These are phyloP conservation scores for Xiphorhynchus erythropygius DNA, from an alignment of 2,797 vertebrate genomes.

Conservation along the genomic window DNA sequence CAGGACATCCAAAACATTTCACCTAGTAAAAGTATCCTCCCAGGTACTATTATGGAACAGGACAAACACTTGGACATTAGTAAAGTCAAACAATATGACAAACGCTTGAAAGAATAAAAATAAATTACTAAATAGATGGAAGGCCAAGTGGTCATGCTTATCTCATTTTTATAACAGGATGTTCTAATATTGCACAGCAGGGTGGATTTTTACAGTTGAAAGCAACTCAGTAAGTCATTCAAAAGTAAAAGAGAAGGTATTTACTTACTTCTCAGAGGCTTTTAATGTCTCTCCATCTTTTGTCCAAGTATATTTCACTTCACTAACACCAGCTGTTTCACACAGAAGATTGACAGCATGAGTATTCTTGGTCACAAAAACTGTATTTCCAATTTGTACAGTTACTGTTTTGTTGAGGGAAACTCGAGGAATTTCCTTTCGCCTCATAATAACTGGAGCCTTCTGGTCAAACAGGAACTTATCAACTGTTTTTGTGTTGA, in stretches of 20 bases:
- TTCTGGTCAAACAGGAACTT: conserved; percentile 50
- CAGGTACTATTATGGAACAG: background rate
- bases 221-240: background rate
- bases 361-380: conserved; percentile 82
- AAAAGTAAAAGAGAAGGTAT: background rate
- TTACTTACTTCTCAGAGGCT: conserved; percentile 81
- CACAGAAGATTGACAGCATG: conserved; percentile 80
- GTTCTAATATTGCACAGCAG: background rate
- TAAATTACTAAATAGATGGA: background rate
- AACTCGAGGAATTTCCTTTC: conserved; percentile 69
- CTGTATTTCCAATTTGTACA: conserved; percentile 76
- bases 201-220: conserved; percentile 15
- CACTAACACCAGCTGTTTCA: conserved; percentile 61
- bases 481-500: conserved; percentile 34
- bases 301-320: conserved; percentile 82
- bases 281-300: conserved; percentile 83
- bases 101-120: background rate
- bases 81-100: background rate
- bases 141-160: background rate
- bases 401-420: conserved; percentile 82
- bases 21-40: background rate
- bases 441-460: conserved; percentile 76
- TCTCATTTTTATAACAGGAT: background rate
- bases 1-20: background rate
- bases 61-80: background rate